Base-by-base conservation (phyloP, 2,888 invertebrate genomes). In the Ornithoptera priamus region DNA sequence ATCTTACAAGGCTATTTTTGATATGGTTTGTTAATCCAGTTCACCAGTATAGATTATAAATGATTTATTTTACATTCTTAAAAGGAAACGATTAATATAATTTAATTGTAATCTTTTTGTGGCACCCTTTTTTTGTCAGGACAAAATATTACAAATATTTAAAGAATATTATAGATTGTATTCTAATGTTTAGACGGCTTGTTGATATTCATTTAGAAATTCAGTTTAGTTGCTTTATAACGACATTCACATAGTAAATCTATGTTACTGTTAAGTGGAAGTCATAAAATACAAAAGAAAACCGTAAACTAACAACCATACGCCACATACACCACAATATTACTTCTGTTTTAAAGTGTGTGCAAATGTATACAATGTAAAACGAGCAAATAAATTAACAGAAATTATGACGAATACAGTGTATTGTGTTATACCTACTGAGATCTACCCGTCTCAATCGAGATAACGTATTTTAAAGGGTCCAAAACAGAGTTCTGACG, bases 391-490 rank as follows among this genome's bases (percentile, higher is more conserved):
- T 67, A 64, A 65, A 67, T 8, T 58, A 63, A 63, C 66, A 72
- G 70, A 73, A 73, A 72, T 72, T 75, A 72, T 78, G 73, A 75
- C 77, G 76, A 77, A 77, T 77, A 73, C 71, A 75, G 75, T 75
- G 18, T 75, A 75, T 76, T 78, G 78, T 77, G 76, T 75, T 83
- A 85, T 87, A 87, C 86, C 86, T 85, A 85, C 81, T 76, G 82
- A 80, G 80, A 78, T 79, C 80, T 78, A 78, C 77, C 79, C 76
- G 76, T 76, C 77, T 74, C 73, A 75, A 76, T 78, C 75, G 81
- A 89, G 89, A 90, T 90, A 89, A 88, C 81, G 80, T 84, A 83
- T 87, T 87, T 89, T 84, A 87, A 88, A 85, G 86, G 82, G 82
- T 85, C 87, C 85, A 87, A 87, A 88, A 87, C 85, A 81, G 83